These are phyloP conservation scores for Drosophila sulfurigaster DNA, from an alignment of 1,140 invertebrate species.

Conservation along the genomic window DNA sequence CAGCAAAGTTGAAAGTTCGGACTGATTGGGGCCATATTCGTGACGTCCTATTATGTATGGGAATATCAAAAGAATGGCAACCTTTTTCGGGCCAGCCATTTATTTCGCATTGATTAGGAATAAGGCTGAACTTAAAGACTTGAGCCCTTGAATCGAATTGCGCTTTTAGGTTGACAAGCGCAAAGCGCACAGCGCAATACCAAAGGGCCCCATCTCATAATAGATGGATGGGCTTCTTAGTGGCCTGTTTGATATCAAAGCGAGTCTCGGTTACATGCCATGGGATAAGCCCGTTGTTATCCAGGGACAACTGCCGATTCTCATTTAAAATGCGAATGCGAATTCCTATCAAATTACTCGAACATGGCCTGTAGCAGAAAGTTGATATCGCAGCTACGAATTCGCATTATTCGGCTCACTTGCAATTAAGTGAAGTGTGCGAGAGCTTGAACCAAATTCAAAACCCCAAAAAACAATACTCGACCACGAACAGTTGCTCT, in stretches of 20 bases:
- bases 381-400: slow-evolving; percentile 11
- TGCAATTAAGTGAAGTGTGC: slow-evolving; percentile 53
- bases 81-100: slow-evolving; percentile 46
- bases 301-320: slow-evolving; percentile 1
- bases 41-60: slow-evolving; percentile 3
- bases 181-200: background rate
- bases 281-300: slow-evolving; percentile 29
- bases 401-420: slow-evolving; percentile 32
- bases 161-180: slow-evolving; percentile 28
- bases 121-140: slow-evolving; percentile 33
- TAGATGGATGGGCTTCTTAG: slow-evolving; percentile 32
- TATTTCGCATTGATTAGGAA: slow-evolving; percentile 44
- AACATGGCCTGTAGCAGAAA: slow-evolving; percentile 27
- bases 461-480: slow-evolving; percentile 2
- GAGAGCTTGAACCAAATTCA: slow-evolving; percentile 1
- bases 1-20: slow-evolving; percentile 41
- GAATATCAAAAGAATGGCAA: slow-evolving; percentile 19
- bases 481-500: background rate
- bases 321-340: slow-evolving; percentile 34
- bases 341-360: slow-evolving; percentile 29
- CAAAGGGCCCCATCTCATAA: slow-evolving; percentile 1
- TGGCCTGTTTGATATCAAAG: slow-evolving; percentile 43
- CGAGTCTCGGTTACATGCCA: slow-evolving; percentile 16
- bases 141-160: slow-evolving; percentile 38
- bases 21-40: slow-evolving; percentile 24